Evolutionary conservation across 1,140 invertebrate genomes (phyloP).

Genomic region (Heliconius eleuchia): DNA sequence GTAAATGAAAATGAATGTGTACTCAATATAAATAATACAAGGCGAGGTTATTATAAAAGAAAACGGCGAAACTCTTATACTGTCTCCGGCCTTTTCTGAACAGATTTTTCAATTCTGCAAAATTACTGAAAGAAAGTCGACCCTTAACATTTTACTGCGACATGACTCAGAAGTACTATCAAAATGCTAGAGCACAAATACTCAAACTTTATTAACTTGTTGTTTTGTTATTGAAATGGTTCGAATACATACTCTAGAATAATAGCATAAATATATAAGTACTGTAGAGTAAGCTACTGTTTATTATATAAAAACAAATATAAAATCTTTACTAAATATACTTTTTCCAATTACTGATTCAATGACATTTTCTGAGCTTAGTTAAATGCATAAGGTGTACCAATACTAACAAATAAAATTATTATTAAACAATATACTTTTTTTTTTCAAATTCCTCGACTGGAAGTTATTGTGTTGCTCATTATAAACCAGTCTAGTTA

Average conservation of each 20-base stretch:
- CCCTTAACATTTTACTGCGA: slow-evolving; percentile 30
- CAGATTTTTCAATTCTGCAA: slow-evolving; percentile 29
- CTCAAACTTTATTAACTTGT: slow-evolving; percentile 8
- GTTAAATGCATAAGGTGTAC: too few species aligned
- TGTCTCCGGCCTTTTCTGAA: slow-evolving; percentile 24
- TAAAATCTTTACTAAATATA: too few species aligned
- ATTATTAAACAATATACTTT: too few species aligned
- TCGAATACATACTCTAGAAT: neutral
- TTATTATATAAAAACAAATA: too few species aligned
- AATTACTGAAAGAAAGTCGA: slow-evolving; percentile 27
- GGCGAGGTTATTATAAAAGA: slow-evolving; percentile 29
- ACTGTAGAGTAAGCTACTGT: too few species aligned
- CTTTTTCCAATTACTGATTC: too few species aligned
- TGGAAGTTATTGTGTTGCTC: too few species aligned
- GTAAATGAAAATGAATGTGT: slow-evolving; percentile 24
- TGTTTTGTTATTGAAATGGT: neutral
- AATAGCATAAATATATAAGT: too few species aligned
- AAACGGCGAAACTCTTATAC: slow-evolving; percentile 20
- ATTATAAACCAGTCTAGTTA: too few species aligned
- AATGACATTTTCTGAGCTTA: too few species aligned
- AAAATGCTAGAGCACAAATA: slow-evolving; percentile 19
- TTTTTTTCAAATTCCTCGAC: too few species aligned
- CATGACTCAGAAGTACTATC: slow-evolving; percentile 26
- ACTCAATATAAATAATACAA: slow-evolving; percentile 30
- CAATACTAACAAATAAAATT: too few species aligned